Conservation (phyloP, 2,113 vertebrate genomes). For the Gambusia affinis region DNA sequence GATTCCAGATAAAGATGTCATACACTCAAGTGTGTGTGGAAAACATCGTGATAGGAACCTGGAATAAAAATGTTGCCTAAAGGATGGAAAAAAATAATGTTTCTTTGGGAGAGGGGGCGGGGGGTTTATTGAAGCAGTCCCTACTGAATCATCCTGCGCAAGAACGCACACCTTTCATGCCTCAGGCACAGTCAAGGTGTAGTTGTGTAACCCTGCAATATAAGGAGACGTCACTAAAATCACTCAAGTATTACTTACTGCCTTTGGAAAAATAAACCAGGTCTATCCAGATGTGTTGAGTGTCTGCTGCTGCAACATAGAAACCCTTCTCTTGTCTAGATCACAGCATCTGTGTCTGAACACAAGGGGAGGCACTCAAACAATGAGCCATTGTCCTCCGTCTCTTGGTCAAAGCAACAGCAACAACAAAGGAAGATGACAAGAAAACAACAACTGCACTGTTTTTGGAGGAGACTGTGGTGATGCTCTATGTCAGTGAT, state of each 20-base stretch:
- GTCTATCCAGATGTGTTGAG: constrained; percentile 37
- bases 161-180: constrained; percentile 20
- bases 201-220: neutral
- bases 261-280: neutral
- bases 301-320: constrained; percentile 24
- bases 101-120: neutral
- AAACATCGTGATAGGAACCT: constrained; percentile 33
- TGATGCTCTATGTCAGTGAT: constrained; percentile 44
- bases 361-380: constrained; percentile 32
- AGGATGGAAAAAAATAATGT: neutral
- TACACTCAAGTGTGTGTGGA: constrained; percentile 26
- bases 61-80: neutral
- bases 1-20: constrained; percentile 67
- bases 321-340: constrained; percentile 35
- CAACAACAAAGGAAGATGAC: constrained; percentile 42
- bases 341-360: constrained; percentile 30
- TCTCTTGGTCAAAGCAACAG: constrained; percentile 28
- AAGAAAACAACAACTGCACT: constrained; percentile 58
- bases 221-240: neutral
- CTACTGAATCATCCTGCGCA: constrained; percentile 11
- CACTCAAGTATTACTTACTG: neutral
- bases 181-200: neutral
- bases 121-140: neutral
- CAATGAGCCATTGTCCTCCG: constrained; percentile 59
- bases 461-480: constrained; percentile 47